Base-by-base conservation (phyloP, 2,888 invertebrate species). In the Lepidochitona cinerea region DNA sequence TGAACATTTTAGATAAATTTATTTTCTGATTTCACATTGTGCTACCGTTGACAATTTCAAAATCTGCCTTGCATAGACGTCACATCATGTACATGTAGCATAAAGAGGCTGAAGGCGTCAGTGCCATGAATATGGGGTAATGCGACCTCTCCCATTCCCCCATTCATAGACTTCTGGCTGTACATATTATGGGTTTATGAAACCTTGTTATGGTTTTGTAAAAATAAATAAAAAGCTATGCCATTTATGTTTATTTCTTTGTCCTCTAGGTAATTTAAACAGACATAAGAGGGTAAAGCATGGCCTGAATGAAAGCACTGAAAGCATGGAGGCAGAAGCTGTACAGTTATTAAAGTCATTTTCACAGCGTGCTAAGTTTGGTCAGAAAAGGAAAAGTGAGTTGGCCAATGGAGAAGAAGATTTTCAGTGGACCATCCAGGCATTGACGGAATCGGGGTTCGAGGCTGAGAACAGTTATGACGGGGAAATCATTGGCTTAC, bases 221-320 rank as follows among this genome's bases (percentile, higher is more conserved):
- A 26, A n/a, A 14, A 9, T 41, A 41, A 41, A 41, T 9, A 18
- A 41, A 41, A 41, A 12, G 9, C 18, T 12, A 12, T 41, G 41
- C 9, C 41, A 41, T 18, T 36, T 2, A 14, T 49, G 2, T 29
- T 75, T 66, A 37, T 29, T 73, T 37, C 59, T 67, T 37, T 29
- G 49, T 69, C 70, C 67, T 79, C 18, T 74, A 89, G 89, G 89
- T 37, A 89, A 89, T 75, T 77, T 89, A 68, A 89, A 88, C 66
- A 78, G 89, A 33, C 89, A 89, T 77, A 86, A 87, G 72, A 89
- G 89, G 76, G 87, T 87, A 37, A 89, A 89, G 73, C 89, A 89
- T 79, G 87, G 85, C n/a, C 75, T 88, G 32, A 84, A 83, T 66
- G 85, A 86, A 67, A 83, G 80, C 4, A 84, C 85, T 12, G 85